Evolutionary conservation across 2,888 invertebrate species (phyloP).

Genomic region (Drosophila koepferae): DNA sequence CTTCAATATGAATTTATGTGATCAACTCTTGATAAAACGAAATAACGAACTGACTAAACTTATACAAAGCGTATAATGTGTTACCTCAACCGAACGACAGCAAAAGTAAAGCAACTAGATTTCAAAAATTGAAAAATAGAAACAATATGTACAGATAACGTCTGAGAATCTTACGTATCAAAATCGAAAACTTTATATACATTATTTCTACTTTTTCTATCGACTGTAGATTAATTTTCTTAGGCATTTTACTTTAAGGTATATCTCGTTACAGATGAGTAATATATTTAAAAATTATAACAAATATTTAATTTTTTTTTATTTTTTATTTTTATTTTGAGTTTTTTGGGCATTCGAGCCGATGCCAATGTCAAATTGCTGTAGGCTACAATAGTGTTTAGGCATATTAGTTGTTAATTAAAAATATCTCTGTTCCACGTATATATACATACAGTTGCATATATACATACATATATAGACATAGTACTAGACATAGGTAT

Average conservation of each 20-base stretch:
- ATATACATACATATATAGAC: conserved; percentile 6
- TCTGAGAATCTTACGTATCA: not conserved
- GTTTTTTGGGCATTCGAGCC: conserved; percentile 21
- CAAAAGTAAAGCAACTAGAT: not conserved
- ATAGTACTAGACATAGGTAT: conserved; percentile 36
- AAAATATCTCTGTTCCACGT: conserved; percentile 20
- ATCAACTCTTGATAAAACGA: not conserved
- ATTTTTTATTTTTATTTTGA: conserved; percentile 42
- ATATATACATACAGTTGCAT: conserved; percentile 19
- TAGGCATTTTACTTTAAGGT: not conserved
- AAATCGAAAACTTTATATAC: not conserved
- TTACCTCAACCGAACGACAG: not conserved
- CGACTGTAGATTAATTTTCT: not conserved
- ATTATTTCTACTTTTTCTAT: not conserved
- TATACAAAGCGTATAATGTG: not conserved
- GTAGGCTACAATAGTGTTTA: conserved; percentile 40
- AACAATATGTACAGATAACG: not conserved
- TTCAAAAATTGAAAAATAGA: not conserved
- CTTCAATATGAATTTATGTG: not conserved
- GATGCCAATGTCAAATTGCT: conserved; percentile 42
- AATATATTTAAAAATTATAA: not conserved
- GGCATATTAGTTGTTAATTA: conserved; percentile 28
- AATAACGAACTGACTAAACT: not conserved
- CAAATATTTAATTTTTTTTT: not conserved
- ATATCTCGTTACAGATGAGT: not conserved